Conservation (phyloP, 2,888 invertebrate species). For the Molorchus minor region DNA sequence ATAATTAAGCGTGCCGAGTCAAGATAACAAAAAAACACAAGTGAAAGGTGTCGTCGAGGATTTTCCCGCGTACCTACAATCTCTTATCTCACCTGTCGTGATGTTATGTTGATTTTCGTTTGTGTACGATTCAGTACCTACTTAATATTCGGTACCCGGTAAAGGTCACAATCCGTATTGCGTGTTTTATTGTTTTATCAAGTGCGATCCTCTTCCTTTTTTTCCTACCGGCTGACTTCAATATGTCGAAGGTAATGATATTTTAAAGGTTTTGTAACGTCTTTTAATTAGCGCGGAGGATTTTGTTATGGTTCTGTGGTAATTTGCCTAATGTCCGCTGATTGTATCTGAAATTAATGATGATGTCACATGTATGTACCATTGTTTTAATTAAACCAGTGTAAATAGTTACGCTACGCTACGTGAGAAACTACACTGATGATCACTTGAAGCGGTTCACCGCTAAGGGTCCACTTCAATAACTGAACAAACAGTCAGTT, state of each 20-base stretch:
- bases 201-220: too few species aligned
- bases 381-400: too few species aligned
- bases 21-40: slow-evolving; percentile 10
- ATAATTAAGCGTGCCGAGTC: neutral
- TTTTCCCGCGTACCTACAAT: neutral
- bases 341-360: slow-evolving; percentile 14
- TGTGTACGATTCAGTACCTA: neutral
- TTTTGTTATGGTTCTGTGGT: neutral
- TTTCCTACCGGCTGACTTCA: too few species aligned
- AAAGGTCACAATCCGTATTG: neutral
- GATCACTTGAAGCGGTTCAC: too few species aligned
- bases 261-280: neutral
- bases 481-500: too few species aligned
- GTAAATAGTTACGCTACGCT: too few species aligned
- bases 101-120: slow-evolving; percentile 3
- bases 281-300: neutral
- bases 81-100: neutral
- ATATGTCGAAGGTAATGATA: slow-evolving; percentile 28
- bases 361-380: slow-evolving; percentile 25
- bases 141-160: neutral
- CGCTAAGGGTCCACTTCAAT: too few species aligned
- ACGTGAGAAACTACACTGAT: too few species aligned
- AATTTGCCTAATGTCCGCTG: neutral
- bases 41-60: slow-evolving; percentile 1
- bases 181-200: too few species aligned